Evolutionary conservation across 2,888 invertebrate genomes (phyloP), one percentile per base, ranked within the genome.

Genomic region (Crioceris asparagi): DNA sequence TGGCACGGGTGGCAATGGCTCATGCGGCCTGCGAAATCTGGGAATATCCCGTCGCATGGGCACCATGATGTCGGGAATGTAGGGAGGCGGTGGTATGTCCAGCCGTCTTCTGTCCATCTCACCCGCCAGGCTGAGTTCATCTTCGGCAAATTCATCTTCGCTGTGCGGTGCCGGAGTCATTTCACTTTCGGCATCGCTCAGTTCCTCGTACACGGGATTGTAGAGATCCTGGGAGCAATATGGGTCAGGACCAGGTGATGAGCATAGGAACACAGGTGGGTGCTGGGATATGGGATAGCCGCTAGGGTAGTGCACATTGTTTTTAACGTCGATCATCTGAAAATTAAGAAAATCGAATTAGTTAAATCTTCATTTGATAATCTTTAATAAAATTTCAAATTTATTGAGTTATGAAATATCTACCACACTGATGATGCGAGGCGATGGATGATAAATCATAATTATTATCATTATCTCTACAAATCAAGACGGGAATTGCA

Each of bases 71-170:
- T 17, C 32, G 17, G 18, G 8, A 10, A 32, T 15, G 15, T 17
- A 12, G 3, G 60, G 60, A 3, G 60, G 60, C 19, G 61, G 60
- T 62, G 70, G 46, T 63, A 71, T 47, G 46, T 62, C 59, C 29
- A 63, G 45, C 23, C 59, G 48, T 34, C 60, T 49, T 8, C 33
- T 25, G 15, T 56, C 57, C 46, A 52, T 56, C 39, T 61, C 69
- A 37, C 71, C 73, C 1, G 68, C 71, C 47, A 74, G 56, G 44
- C 73, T 81, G 10, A 86, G 69, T 56, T 86, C 86, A 57, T 86
- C 86, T 64, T 85, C 86, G 32, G 85, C 85, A 56, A 86, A 85
- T 55, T 86, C 85, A 54, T 86, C 86, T 56, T 85, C 86, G 56
- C 83, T 84, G 55, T 77, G 78, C 23, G 76, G 70, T 8, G 76